Conservation (phyloP, 2,113 vertebrate species). For the Callithrix jacchus region DNA sequence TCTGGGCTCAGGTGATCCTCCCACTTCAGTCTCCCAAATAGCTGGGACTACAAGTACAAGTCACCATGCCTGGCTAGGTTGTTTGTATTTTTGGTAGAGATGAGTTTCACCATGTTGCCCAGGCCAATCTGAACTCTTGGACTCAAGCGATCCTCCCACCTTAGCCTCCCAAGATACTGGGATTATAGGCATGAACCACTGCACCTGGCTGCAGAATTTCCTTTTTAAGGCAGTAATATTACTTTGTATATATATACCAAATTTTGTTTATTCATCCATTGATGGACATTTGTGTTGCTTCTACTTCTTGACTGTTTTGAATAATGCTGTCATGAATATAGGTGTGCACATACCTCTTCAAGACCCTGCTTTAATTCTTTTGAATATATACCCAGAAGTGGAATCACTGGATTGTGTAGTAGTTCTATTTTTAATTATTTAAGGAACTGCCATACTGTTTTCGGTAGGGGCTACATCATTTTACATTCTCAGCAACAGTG, state of each 20-base stretch:
- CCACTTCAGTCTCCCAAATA: background rate
- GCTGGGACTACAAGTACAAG: background rate
- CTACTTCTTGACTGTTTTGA: background rate
- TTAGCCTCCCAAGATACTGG: background rate
- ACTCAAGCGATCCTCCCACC: background rate
- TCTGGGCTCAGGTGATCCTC: background rate
- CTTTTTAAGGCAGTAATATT: background rate
- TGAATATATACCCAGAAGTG: background rate
- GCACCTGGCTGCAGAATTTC: background rate
- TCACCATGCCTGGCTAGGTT: background rate
- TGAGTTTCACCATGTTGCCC: background rate
- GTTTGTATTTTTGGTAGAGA: background rate
- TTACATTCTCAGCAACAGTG: background rate
- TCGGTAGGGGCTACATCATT: background rate
- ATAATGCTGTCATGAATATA: background rate
- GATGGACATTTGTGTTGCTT: background rate
- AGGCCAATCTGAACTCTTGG: background rate
- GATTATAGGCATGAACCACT: background rate
- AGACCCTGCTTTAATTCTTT: background rate
- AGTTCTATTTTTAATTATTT: background rate
- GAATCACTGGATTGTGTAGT: background rate
- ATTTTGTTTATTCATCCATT: background rate
- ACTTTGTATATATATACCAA: background rate
- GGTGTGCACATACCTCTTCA: background rate
- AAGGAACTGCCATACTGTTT: background rate